These are phyloP conservation scores for Aythya baeri DNA, from an alignment of 2,113 vertebrate species.

Conservation along the genomic window DNA sequence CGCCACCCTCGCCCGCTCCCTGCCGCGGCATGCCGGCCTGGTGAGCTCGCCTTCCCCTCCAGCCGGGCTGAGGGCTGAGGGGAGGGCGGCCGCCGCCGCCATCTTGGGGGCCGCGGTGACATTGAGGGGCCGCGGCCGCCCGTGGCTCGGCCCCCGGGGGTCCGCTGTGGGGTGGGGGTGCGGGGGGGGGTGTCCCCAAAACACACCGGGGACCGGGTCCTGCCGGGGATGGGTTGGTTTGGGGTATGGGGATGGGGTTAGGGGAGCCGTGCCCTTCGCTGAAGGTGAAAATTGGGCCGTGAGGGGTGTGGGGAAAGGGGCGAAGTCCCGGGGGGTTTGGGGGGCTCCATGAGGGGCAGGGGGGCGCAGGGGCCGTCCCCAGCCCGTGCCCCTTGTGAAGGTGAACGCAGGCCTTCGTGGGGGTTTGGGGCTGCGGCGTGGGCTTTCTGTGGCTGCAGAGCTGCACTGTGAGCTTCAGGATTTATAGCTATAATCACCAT, in stretches of 20 bases:
- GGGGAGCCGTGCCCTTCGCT: not conserved
- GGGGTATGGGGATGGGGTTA: rapidly evolving
- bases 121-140: constrained; percentile 24
- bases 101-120: constrained; percentile 7
- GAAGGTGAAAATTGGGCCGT: rapidly evolving
- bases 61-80: rapidly evolving
- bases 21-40: constrained; percentile 87
- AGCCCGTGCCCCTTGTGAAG: not conserved
- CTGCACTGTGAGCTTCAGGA: rapidly evolving
- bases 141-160: rapidly evolving
- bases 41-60: constrained; percentile 71
- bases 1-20: constrained; percentile 83
- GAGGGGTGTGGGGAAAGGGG: not conserved
- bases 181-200: rapidly evolving
- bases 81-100: not conserved
- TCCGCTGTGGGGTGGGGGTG: too few species aligned
- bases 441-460: too few species aligned
- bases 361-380: rapidly evolving
- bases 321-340: not conserved
- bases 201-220: rapidly evolving
- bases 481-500: rapidly evolving
- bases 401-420: not conserved
- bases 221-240: not conserved
- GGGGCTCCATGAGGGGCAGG: rapidly evolving
- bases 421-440: too few species aligned